Evolutionary conservation across 2,888 invertebrate genomes (phyloP).

Genomic region (Helleia helle): DNA sequence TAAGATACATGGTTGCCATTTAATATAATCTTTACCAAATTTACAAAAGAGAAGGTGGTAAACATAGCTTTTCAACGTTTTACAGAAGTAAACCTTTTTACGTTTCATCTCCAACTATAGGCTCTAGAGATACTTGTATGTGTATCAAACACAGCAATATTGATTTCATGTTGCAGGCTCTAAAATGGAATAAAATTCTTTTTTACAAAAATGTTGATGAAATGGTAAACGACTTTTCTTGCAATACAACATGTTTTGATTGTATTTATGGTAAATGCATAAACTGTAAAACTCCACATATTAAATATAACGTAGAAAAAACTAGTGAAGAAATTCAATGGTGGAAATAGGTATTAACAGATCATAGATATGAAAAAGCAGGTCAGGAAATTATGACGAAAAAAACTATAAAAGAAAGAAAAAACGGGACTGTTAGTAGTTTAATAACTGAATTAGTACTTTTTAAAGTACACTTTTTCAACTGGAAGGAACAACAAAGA

Average conservation of each 20-base stretch:
- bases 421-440: not conserved
- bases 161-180: conserved; percentile 1
- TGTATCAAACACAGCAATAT: conserved; percentile 11
- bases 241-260: conserved; percentile 2
- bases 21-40: conserved; percentile 8
- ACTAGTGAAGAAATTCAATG: not conserved
- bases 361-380: not conserved
- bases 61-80: conserved; percentile 6
- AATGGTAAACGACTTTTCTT: not conserved
- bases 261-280: conserved; percentile 7
- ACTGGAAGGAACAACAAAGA: not conserved
- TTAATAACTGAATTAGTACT: not conserved
- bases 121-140: conserved; percentile 6
- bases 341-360: not conserved
- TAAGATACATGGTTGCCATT: conserved; percentile 9
- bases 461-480: not conserved
- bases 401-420: not conserved
- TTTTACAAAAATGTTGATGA: conserved; percentile 4
- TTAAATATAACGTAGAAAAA: not conserved
- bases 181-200: conserved; percentile 4
- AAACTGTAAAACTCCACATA: conserved; percentile 4
- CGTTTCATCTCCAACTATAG: conserved; percentile 4
- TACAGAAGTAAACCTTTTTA: conserved; percentile 8
- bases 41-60: conserved; percentile 7
- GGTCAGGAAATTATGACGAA: not conserved